A percentile compares a stretch with the other conserved stretches of the same genome.
phyloP scores from a whole-genome alignment of 64 coral and sea anemone genomes.

The Dendronephthya gigantea region DNA sequence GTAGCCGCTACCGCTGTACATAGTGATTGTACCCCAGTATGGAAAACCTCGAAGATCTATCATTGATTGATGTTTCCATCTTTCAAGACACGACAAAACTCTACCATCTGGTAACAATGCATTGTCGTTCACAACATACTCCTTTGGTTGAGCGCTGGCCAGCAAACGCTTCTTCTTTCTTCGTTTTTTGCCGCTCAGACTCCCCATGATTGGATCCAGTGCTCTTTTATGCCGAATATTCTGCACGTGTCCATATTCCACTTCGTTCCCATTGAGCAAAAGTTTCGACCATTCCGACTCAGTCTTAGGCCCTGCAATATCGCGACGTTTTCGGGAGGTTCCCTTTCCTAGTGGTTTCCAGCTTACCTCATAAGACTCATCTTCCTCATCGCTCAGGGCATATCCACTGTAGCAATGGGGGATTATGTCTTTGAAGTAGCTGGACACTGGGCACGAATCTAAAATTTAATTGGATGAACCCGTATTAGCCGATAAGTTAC shows the following conservation, averaged over 20 bases:
- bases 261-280: background rate
- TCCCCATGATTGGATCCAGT: slow-evolving; percentile 56
- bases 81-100: slow-evolving; percentile 67
- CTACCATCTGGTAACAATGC: slow-evolving; percentile 60
- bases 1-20: slow-evolving; percentile 72
- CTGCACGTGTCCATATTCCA: background rate
- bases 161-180: slow-evolving; percentile 34
- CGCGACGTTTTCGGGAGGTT: slow-evolving; percentile 15
- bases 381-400: slow-evolving; percentile 34
- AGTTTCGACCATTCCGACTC: background rate
- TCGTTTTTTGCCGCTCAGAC: slow-evolving; percentile 58
- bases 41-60: slow-evolving; percentile 62
- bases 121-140: slow-evolving; percentile 48
- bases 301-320: background rate
- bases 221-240: slow-evolving; percentile 39
- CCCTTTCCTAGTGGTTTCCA: slow-evolving; percentile 52
- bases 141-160: slow-evolving; percentile 25
- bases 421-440: background rate
- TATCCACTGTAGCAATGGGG: slow-evolving; percentile 44
- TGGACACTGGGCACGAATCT: slow-evolving; percentile 27
- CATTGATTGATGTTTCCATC: slow-evolving; percentile 49
- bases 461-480: background rate
- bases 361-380: slow-evolving; percentile 30
- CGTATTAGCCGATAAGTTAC: no score
- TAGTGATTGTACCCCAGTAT: slow-evolving; percentile 54